Percentiles rank a stretch among this genome's conserved stretches.
Evolutionary conservation across 37 sponge, comb jelly and placozoan genomes (phyloP).

Genomic region (Beroe ovata): DNA sequence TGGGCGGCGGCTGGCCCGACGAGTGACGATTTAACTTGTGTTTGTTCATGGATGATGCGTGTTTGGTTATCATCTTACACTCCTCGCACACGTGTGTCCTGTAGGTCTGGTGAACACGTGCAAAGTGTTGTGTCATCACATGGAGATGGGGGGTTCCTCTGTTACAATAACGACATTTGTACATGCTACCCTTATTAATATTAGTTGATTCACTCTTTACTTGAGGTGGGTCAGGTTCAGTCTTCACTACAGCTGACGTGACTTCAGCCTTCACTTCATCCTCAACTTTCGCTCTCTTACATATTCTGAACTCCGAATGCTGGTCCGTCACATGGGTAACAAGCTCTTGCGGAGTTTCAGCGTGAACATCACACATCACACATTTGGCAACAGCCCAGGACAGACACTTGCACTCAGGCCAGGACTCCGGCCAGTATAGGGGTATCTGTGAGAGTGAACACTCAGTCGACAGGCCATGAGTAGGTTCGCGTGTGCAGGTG

Average conservation of each 20-base stretch:
- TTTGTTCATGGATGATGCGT: neutral
- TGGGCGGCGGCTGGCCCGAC: neutral
- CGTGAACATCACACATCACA: neutral
- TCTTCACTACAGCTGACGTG: too few relatives aligned
- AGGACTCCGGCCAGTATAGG: neutral
- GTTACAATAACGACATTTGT: neutral
- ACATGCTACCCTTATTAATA: too few relatives aligned
- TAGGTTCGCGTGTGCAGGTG: neutral
- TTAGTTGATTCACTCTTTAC: too few relatives aligned
- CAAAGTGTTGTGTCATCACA: neutral
- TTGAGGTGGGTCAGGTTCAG: too few relatives aligned
- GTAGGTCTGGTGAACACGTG: neutral
- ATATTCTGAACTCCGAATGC: too few relatives aligned
- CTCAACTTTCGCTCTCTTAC: too few relatives aligned
- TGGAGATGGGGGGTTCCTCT: neutral
- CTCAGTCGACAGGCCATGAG: neutral
- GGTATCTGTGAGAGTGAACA: neutral
- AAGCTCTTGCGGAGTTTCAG: too few relatives aligned
- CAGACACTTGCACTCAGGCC: neutral
- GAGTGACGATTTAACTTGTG: neutral
- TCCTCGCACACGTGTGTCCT: neutral
- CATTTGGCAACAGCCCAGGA: neutral
- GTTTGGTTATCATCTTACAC: neutral
- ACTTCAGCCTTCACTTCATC: too few relatives aligned
- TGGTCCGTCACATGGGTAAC: too few relatives aligned